Percentiles rank a stretch among this genome's conserved stretches.
Conservation (phyloP, 2,888 invertebrate genomes). For the Tinea pellionella region DNA sequence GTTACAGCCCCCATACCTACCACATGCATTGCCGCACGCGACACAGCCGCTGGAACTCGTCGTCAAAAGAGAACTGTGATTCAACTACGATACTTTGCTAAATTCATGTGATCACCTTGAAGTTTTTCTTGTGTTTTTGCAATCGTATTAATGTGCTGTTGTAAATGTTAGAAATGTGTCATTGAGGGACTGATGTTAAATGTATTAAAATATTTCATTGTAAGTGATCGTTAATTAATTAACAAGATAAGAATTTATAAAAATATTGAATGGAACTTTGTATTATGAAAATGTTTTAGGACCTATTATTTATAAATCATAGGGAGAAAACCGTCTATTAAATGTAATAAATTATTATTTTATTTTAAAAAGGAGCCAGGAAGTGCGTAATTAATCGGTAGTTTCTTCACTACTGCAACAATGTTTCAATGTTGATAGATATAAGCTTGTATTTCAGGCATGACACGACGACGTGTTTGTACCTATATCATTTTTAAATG, state of each 20-base stretch:
- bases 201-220: background rate
- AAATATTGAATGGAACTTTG: background rate
- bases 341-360: background rate
- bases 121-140: background rate
- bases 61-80: slow-evolving; percentile 55
- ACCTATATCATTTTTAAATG: background rate
- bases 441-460: background rate
- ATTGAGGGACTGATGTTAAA: background rate
- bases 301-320: background rate
- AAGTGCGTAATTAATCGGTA: too few relatives aligned
- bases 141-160: background rate
- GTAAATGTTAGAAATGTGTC: background rate
- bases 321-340: background rate
- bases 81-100: background rate
- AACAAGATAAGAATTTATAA: background rate
- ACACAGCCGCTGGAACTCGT: slow-evolving; percentile 57
- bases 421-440: background rate
- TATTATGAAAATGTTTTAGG: background rate
- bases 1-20: slow-evolving; percentile 24
- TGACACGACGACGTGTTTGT: background rate
- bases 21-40: slow-evolving; percentile 48
- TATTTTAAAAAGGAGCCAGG: too few relatives aligned
- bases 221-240: background rate
- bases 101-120: background rate
- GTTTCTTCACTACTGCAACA: background rate